Conservation (phyloP, 2,113 vertebrate species). For the Myiozetetes cayanensis region DNA sequence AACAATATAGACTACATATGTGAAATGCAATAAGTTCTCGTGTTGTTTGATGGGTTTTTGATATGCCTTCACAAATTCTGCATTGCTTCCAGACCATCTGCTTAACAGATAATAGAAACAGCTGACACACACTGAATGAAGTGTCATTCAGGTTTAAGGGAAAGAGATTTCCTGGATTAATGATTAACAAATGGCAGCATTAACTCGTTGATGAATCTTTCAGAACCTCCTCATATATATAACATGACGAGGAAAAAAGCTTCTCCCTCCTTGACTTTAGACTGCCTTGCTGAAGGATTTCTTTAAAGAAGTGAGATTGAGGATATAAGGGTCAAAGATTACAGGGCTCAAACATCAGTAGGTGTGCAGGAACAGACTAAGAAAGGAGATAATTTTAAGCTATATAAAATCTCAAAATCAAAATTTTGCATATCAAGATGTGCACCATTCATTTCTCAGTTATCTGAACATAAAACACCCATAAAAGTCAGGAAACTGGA, state of each 20-base stretch:
- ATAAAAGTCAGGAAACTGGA: background rate
- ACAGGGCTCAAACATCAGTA: background rate
- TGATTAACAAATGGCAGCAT: background rate
- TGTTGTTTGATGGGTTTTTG: background rate
- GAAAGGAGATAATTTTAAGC: background rate
- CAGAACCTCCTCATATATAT: background rate
- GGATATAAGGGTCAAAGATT: background rate
- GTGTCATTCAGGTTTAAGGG: background rate
- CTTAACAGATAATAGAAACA: constrained; percentile 19
- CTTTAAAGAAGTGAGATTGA: background rate
- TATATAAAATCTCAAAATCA: background rate
- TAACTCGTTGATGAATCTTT: constrained; percentile 4
- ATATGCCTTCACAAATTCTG: constrained; percentile 10
- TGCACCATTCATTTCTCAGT: background rate
- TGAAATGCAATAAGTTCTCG: background rate
- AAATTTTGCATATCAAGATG: background rate
- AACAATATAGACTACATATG: background rate
- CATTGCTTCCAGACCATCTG: background rate
- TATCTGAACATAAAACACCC: background rate
- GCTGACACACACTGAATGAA: background rate
- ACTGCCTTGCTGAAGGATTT: background rate
- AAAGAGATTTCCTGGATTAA: constrained; percentile 20
- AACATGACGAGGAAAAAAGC: background rate
- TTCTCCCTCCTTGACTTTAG: background rate
- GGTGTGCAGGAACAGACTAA: background rate